Conservation (phyloP, 2,888 invertebrate species). For the Microctonus hyperodae region DNA sequence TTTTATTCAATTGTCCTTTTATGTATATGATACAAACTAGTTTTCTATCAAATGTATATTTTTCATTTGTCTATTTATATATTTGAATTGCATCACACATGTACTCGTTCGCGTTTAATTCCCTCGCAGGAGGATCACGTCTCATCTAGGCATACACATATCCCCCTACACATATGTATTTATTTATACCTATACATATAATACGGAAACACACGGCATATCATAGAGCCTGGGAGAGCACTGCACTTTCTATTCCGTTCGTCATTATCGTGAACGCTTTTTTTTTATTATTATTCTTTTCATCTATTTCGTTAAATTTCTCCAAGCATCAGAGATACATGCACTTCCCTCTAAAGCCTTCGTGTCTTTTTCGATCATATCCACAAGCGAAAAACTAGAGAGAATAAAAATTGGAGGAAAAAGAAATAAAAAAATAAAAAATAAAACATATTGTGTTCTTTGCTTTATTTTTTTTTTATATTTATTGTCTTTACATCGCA, state of each 20-base stretch:
- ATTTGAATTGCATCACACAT: not conserved
- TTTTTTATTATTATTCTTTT: conserved; percentile 18
- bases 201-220: conserved; percentile 27
- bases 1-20: not conserved
- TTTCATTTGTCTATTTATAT: conserved; percentile 1
- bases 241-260: conserved; percentile 43
- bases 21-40: not conserved
- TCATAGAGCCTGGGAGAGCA: conserved; percentile 29
- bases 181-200: not conserved
- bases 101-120: not conserved
- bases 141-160: not conserved
- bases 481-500: conserved; percentile 19
- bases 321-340: conserved; percentile 32
- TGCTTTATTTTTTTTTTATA: too few species aligned
- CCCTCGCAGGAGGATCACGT: not conserved
- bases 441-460: not conserved
- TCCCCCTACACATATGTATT: not conserved
- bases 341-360: conserved; percentile 18
- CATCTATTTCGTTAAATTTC: conserved; percentile 33
- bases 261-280: conserved; percentile 36
- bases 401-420: not conserved
- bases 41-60: not conserved
- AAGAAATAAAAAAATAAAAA: not conserved
- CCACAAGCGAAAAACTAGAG: conserved; percentile 9
- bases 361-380: conserved; percentile 1